phyloP scores from a whole-genome alignment of 2,888 invertebrate genomes.

The Standfussiana lucernea region DNA sequence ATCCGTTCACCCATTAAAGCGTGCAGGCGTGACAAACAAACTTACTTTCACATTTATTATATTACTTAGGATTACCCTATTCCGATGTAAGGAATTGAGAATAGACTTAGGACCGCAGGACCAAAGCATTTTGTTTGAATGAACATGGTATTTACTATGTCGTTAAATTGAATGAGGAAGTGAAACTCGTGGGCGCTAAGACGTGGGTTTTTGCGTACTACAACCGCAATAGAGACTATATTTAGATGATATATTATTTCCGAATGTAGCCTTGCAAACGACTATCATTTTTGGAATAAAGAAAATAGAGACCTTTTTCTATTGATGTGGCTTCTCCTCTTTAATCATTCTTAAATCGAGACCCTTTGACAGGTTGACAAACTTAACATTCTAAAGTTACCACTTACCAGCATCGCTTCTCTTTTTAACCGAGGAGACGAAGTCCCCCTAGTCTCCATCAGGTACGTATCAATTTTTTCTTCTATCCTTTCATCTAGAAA shows the following conservation, averaged over 20 bases:
- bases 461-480: conserved; percentile 79
- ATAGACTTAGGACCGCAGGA: background rate
- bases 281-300: background rate
- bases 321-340: background rate
- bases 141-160: conserved; percentile 31
- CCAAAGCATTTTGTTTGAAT: background rate
- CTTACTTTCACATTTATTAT: background rate
- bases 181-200: conserved; percentile 13
- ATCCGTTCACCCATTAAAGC: background rate
- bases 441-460: conserved; percentile 73
- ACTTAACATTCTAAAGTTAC: background rate
- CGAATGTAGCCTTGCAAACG: background rate
- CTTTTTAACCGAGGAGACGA: conserved; percentile 78
- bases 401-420: conserved; percentile 86
- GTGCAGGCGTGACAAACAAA: background rate
- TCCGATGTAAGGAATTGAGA: background rate
- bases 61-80: background rate
- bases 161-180: conserved; percentile 37
- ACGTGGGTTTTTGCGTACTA: conserved; percentile 49
- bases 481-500: conserved; percentile 80
- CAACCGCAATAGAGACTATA: conserved; percentile 4
- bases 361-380: background rate
- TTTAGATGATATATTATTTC: conserved; percentile 12
- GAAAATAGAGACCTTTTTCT: background rate
- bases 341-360: background rate